Evolutionary conservation across 2,888 invertebrate species (phyloP), one percentile per base, ranked within the genome.

Genomic region (Elaeidobius kamerunicus): DNA sequence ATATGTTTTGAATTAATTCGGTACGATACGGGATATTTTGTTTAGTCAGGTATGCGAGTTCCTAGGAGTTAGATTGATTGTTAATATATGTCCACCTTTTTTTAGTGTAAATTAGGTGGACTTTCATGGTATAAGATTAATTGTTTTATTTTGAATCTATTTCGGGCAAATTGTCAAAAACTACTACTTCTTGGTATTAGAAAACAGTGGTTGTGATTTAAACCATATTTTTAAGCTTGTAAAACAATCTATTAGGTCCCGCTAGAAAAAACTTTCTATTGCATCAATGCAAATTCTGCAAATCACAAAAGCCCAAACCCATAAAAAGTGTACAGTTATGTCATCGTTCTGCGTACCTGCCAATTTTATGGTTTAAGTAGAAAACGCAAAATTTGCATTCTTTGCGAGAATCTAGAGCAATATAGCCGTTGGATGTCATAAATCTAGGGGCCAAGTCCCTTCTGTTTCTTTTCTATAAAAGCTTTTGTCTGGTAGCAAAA

Each of bases 1-100:
- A n/a, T n/a, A n/a, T n/a, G 57, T 59, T 43, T 35, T 42, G 12
- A 28, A 38, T 53, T 45, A 16, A 30, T 43, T 36, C 43, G 49
- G 39, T 44, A 40, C 17, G 48, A 48, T 34, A 53, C 47, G 43
- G 49, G 41, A 38, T 39, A 28, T 55, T 60, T 56, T 62, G 58
- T 57, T 57, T 57, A 69, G 68, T 69, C 65, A 67, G 73, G 73
- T 73, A 73, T 73, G 65, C 71, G 68, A 73, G 73, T 73, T 73
- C 73, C 73, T 73, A 63, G 58, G 60, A 62, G 61, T 63, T 65
- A 65, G 63, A 53, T 52, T 23, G 39, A 27, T 51, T 38, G 36
- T 49, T 49, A 27, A 20, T 16, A 38, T 20, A 42, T n/a, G n/a
- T n/a, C n/a, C n/a, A n/a, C n/a, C n/a, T n/a, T n/a, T n/a, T n/a